Conservation (phyloP, 2,113 vertebrate genomes). For the Dicaeum eximium region DNA sequence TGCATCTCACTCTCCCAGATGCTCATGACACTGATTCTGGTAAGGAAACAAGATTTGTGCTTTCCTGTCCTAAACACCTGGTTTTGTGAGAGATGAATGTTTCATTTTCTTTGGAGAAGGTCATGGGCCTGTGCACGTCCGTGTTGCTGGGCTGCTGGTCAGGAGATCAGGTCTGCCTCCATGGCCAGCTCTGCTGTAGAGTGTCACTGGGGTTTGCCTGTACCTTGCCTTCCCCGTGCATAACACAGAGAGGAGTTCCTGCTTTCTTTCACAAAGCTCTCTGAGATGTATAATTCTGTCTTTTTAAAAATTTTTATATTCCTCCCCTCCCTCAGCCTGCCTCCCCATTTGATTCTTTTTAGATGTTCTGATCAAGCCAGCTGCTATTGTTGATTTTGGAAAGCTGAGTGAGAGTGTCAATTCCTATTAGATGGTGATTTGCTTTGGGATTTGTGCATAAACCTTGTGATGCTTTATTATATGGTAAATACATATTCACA, state of each 20-base stretch:
- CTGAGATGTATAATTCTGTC: not conserved
- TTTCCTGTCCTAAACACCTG: not conserved
- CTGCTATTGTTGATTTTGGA: not conserved
- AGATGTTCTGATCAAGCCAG: not conserved
- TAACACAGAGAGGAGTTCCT: not conserved
- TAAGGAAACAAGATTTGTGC: constrained; percentile 59
- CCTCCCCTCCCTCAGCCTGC: not conserved
- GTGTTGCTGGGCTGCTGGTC: not conserved
- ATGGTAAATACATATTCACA: not conserved
- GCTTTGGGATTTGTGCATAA: constrained; percentile 3
- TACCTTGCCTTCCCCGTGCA: not conserved
- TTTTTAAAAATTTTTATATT: not conserved
- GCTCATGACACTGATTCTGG: constrained; percentile 88
- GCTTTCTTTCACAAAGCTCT: not conserved
- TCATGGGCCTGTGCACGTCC: accelerated
- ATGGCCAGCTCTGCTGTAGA: not conserved
- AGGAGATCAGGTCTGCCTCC: not conserved
- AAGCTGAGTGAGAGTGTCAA: not conserved
- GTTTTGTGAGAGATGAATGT: not conserved
- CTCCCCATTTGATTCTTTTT: not conserved
- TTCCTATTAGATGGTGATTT: not conserved
- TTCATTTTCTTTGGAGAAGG: not conserved
- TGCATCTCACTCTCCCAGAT: constrained; percentile 89
- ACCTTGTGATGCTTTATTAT: not conserved
- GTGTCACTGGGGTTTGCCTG: not conserved